Conservation (phyloP, 2,113 vertebrate genomes). For the Bungarus multicinctus region DNA sequence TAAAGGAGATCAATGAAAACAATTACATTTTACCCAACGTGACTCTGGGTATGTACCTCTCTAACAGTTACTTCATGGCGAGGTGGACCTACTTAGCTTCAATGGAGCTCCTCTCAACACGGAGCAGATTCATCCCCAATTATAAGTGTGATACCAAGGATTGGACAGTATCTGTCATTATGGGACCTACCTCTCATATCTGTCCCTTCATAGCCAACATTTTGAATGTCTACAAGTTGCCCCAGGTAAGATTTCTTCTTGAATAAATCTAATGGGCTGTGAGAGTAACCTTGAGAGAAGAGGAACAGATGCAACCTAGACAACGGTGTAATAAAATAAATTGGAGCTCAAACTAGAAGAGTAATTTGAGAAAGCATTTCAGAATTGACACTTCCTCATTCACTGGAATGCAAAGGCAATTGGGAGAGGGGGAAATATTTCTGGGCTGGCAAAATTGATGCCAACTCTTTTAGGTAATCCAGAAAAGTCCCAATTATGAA, state of each 20-base stretch:
- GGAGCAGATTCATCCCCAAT: too few relatives aligned
- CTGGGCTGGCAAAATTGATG: neutral
- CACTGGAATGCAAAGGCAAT: neutral
- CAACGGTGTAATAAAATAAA: neutral
- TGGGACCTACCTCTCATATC: too few relatives aligned
- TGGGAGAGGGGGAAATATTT: neutral
- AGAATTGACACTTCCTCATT: neutral
- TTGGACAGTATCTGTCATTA: too few relatives aligned
- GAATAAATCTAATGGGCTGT: neutral
- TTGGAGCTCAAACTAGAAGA: neutral
- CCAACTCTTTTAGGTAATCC: neutral
- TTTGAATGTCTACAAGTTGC: neutral
- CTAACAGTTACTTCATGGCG: too few relatives aligned
- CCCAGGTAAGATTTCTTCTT: neutral
- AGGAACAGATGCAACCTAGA: neutral
- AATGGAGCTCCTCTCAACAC: too few relatives aligned
- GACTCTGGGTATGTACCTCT: too few relatives aligned
- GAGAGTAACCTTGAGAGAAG: neutral
- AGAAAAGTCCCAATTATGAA: neutral
- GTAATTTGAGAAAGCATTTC: neutral
- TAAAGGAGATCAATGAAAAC: neutral
- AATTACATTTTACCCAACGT: neutral
- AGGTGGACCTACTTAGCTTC: too few relatives aligned
- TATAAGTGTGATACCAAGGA: too few relatives aligned
- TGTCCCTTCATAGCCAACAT: too few relatives aligned